Percentiles rank a stretch among this genome's conserved stretches.
phyloP scores from a whole-genome alignment of 2,113 vertebrate genomes.

The Leptosomus discolor region DNA sequence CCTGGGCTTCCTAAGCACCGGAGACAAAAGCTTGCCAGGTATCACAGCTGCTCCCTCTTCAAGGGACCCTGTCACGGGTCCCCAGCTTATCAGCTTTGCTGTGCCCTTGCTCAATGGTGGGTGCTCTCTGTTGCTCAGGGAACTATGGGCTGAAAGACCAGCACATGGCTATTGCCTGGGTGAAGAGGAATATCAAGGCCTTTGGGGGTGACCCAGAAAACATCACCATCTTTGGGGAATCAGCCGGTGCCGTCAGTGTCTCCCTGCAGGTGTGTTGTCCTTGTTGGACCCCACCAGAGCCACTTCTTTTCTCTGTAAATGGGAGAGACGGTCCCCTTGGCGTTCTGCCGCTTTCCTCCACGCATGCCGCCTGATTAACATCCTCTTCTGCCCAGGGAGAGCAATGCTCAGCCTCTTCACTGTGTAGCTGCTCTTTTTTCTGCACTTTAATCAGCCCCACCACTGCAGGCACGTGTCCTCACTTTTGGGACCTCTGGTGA shows the following conservation, averaged over 20 bases:
- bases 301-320: no score
- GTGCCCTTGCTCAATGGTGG: neutral
- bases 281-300: neutral
- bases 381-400: neutral
- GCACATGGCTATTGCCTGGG: slow-evolving; percentile 93
- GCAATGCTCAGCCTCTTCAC: neutral
- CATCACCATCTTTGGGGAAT: slow-evolving; percentile 93
- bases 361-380: neutral
- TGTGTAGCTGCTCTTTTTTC: neutral
- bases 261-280: slow-evolving; percentile 84
- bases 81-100: neutral
- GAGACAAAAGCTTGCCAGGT: slow-evolving; percentile 83
- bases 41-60: neutral
- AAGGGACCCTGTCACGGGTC: fast-evolving
- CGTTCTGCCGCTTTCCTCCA: neutral
- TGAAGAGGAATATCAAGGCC: slow-evolving; percentile 89
- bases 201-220: slow-evolving; percentile 91
- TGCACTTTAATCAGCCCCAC: neutral
- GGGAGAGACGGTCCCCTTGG: neutral
- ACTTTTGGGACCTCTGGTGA: neutral
- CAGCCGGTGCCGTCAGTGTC: slow-evolving; percentile 83
- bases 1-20: slow-evolving; percentile 92
- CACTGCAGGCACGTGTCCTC: fast-evolving
- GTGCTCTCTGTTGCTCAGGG: slow-evolving; percentile 63
- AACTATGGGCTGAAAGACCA: slow-evolving; percentile 95